Evolutionary conservation across 2,113 vertebrate genomes (phyloP).

Genomic region (Gobio gobio): DNA sequence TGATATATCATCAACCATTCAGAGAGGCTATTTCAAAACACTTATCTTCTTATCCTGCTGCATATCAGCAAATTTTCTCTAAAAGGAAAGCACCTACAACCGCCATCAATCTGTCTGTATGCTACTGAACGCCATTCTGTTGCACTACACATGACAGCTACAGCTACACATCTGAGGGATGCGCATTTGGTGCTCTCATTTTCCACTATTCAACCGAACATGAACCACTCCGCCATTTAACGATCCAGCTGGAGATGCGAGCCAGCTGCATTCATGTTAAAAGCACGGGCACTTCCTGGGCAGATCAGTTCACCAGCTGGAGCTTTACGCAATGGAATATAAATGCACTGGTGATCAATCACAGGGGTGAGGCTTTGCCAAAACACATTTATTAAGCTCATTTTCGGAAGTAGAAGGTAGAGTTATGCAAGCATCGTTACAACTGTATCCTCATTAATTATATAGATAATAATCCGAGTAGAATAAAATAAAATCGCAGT

Average conservation of each 20-base stretch:
- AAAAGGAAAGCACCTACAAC: not conserved
- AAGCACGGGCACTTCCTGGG: slow-evolving; percentile 27
- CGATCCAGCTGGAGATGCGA: not conserved
- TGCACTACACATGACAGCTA: not conserved
- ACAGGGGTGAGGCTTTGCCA: slow-evolving; percentile 67
- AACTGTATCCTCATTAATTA: not conserved
- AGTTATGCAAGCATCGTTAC: not conserved
- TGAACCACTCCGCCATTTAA: slow-evolving; percentile 54
- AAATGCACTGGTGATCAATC: slow-evolving; percentile 55
- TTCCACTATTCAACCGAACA: slow-evolving; percentile 3
- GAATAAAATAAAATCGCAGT: not conserved
- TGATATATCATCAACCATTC: not conserved
- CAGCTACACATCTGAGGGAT: slow-evolving; percentile 14
- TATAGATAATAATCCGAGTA: not conserved
- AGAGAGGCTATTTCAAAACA: not conserved
- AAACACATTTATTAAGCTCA: not conserved
- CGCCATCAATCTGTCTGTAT: not conserved
- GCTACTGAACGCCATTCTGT: not conserved
- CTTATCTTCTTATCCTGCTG: not conserved
- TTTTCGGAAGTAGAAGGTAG: not conserved
- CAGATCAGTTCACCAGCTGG: slow-evolving; percentile 12
- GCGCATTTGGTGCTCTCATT: slow-evolving; percentile 35
- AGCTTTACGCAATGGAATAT: slow-evolving; percentile 62
- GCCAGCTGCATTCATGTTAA: slow-evolving; percentile 24
- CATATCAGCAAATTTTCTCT: not conserved